Conservation (phyloP, 2,888 invertebrate genomes). For the Gari tellinella region DNA sequence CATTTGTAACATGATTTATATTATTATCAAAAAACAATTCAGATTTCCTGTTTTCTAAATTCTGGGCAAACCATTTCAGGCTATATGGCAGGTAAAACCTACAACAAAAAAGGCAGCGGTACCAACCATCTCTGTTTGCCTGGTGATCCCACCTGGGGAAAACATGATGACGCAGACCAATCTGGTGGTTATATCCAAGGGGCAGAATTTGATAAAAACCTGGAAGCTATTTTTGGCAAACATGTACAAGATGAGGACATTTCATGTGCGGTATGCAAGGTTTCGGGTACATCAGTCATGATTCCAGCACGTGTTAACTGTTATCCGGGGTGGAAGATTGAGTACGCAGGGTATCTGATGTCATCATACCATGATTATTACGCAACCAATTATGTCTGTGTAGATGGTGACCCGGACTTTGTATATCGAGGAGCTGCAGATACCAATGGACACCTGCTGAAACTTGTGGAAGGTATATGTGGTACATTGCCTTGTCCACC, state of each 20-base stretch:
- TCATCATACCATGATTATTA: background rate
- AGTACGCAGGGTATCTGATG: constrained; percentile 8
- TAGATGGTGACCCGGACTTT: constrained; percentile 6
- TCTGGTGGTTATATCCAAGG: constrained; percentile 1
- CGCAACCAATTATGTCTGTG: constrained; percentile 1
- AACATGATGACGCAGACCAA: no score
- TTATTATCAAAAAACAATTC: no score
- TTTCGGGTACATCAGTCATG: background rate
- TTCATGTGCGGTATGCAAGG: constrained; percentile 5
- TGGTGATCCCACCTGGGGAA: constrained; percentile 1
- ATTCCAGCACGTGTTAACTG: constrained; percentile 6
- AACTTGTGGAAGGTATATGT: constrained; percentile 4
- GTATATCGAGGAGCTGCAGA: background rate
- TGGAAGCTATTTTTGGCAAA: background rate
- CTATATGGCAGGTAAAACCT: constrained; percentile 7
- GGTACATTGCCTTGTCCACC: constrained; percentile 11
- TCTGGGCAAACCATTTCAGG: no score
- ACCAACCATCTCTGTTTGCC: constrained; percentile 8
- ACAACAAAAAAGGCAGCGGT: background rate
- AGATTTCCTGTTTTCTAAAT: no score
- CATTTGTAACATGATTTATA: no score
- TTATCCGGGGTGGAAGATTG: constrained; percentile 7
- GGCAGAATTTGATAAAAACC: background rate
- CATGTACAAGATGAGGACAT: constrained; percentile 7
- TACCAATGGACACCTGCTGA: constrained; percentile 5